Evolutionary conservation across 2,888 invertebrate genomes (phyloP).

Genomic region (Deroplatys truncata): DNA sequence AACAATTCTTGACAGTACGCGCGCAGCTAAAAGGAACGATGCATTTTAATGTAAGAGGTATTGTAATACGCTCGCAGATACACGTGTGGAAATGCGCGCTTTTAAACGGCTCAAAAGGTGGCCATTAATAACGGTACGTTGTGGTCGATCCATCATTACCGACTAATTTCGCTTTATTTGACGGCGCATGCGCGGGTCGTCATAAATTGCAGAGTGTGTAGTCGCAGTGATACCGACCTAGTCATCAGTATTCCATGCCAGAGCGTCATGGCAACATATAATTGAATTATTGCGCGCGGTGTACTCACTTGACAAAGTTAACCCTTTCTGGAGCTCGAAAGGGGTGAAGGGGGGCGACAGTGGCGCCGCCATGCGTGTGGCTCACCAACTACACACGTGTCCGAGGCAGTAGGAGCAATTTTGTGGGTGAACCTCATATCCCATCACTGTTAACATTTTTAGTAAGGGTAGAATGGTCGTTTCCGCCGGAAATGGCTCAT

Average conservation of each 20-base stretch:
- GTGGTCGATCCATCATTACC: background rate
- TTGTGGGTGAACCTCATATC: background rate
- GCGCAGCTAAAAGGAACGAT: no score
- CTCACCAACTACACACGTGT: background rate
- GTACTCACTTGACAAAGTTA: background rate
- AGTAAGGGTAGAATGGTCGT: background rate
- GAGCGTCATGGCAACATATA: background rate
- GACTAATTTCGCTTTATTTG: background rate
- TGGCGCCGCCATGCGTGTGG: background rate
- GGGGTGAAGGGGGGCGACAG: background rate
- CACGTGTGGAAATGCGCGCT: no score
- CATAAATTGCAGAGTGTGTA: background rate
- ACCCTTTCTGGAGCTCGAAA: background rate
- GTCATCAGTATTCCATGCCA: slow-evolving; percentile 12
- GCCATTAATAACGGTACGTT: background rate
- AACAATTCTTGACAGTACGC: no score
- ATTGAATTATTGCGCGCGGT: slow-evolving; percentile 9
- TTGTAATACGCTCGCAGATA: no score
- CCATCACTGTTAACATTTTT: background rate
- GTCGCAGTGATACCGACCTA: background rate
- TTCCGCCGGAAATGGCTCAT: background rate
- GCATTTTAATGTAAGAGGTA: no score
- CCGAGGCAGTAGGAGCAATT: background rate
- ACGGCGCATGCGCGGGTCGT: background rate
- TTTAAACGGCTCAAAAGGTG: background rate